Percentiles rank a stretch among this genome's conserved stretches.
Evolutionary conservation across 2,113 vertebrate genomes (phyloP).

Genomic region (Rhombomys opimus): DNA sequence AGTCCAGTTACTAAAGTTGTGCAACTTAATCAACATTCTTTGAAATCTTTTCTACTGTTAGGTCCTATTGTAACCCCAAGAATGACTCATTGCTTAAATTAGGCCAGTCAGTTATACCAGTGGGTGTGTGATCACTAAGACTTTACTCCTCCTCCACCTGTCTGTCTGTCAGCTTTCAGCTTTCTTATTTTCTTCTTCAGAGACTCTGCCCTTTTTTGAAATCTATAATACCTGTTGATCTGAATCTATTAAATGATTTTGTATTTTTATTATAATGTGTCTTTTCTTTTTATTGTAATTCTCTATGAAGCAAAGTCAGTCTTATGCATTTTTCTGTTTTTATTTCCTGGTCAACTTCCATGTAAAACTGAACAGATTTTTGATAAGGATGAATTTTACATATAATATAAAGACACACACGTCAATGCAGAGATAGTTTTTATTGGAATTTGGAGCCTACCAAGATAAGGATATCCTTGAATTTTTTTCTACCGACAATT

Average conservation of each 20-base stretch:
- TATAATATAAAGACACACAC: background rate
- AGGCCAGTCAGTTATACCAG: background rate
- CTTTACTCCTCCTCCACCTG: background rate
- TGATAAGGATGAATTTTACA: background rate
- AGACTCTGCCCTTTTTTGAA: background rate
- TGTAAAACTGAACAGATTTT: background rate
- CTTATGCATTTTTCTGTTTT: background rate
- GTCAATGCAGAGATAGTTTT: background rate
- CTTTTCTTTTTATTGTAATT: slow-evolving; percentile 13
- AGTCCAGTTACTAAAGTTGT: background rate
- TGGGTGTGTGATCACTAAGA: background rate
- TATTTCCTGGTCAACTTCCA: background rate
- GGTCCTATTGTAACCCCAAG: background rate
- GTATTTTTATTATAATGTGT: background rate
- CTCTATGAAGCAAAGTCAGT: background rate
- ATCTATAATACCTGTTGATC: background rate
- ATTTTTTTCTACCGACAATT: background rate
- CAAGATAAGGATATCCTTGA: background rate
- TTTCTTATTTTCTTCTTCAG: background rate
- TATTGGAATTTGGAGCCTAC: background rate
- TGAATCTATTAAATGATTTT: background rate
- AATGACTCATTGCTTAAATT: background rate
- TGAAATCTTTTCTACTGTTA: slow-evolving; percentile 1
- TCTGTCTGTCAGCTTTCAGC: background rate
- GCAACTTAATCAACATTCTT: background rate